Evolutionary conservation across 1,140 invertebrate species (phyloP), one percentile per base, ranked within the genome.

Genomic region (Ostrea edulis): DNA sequence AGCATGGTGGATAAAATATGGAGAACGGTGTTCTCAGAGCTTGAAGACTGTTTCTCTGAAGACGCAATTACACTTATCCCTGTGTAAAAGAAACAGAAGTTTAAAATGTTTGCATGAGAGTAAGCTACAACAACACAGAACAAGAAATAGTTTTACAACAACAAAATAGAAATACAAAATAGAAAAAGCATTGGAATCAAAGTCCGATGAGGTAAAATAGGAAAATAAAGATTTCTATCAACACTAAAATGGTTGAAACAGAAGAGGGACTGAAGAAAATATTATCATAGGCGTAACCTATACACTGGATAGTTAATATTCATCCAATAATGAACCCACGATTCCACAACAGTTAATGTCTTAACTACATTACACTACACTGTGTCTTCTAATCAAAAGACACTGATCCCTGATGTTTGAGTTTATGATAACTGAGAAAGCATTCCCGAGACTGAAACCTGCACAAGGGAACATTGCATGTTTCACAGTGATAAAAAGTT

Each of bases 401-500:
- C 0, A 25, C 8, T 14, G 68, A 11, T 77, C 68, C 25, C 25
- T 77, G 68, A 77, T 29, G 35, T 9, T 77, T 77, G 0, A 77
- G 68, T 35, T 53, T 83, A 20, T 83, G 82, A 54, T 83, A 83
- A 53, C n/a, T 22, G 17, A 52, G 20, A 52, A 83, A 83, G 20
- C 82, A 83, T 20, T 83, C 82, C n/a, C 82, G 17, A 11, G 44
- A 53, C n/a, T 52, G 44, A 52, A 54, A 54, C 53, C 82, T 83
- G 22, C 82, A 83, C 4, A 83, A 35, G 14, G 44, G 82, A 22
- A 83, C 82, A 54, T 83, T 83, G 22, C 82, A 83, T 5, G 53
- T 54, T n/a, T 83, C 82, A 20, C 82, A 83, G 82, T 54, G 82
- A 83, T 83, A 54, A 25, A 54, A 53, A 8, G 82, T 53, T 20